Percentiles rank a stretch among this genome's conserved stretches.
These are phyloP conservation scores for Sinosuthora webbiana DNA, from an alignment of 2,113 vertebrate species.

Conservation along the genomic window DNA sequence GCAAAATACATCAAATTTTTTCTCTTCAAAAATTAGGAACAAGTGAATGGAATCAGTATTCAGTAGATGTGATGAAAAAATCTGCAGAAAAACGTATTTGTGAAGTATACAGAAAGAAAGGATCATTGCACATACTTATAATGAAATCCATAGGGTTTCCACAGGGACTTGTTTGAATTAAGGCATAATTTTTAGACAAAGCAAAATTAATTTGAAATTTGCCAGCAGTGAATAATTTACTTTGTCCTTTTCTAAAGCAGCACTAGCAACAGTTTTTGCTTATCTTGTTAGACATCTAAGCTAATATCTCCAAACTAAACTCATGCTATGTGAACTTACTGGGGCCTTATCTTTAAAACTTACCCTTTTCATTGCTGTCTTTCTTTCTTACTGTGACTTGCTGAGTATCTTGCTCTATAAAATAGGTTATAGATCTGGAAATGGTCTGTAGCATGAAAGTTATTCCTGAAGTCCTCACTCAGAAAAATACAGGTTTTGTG, in stretches of 20 bases:
- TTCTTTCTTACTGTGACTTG: not conserved
- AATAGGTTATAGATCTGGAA: not conserved
- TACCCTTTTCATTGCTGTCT: not conserved
- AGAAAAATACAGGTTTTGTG: not conserved
- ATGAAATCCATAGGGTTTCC: not conserved
- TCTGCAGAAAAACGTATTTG: not conserved
- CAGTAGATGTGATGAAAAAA: not conserved
- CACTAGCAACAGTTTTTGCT: not conserved
- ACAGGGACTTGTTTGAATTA: not conserved
- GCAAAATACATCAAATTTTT: not conserved
- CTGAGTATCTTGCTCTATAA: not conserved
- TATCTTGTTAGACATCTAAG: not conserved
- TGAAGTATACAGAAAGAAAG: not conserved
- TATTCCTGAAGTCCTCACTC: not conserved
- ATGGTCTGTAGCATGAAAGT: not conserved
- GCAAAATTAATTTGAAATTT: not conserved
- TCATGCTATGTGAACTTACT: accelerated
- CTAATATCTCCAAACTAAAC: not conserved
- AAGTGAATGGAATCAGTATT: not conserved
- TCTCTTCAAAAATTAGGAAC: not conserved
- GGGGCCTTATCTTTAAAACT: not conserved
- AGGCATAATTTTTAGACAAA: not conserved
- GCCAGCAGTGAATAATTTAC: not conserved
- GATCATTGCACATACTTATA: not conserved
- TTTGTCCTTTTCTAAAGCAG: not conserved